Evolutionary conservation across 1,140 invertebrate species (phyloP).

Genomic region (Heliothis subflexa): DNA sequence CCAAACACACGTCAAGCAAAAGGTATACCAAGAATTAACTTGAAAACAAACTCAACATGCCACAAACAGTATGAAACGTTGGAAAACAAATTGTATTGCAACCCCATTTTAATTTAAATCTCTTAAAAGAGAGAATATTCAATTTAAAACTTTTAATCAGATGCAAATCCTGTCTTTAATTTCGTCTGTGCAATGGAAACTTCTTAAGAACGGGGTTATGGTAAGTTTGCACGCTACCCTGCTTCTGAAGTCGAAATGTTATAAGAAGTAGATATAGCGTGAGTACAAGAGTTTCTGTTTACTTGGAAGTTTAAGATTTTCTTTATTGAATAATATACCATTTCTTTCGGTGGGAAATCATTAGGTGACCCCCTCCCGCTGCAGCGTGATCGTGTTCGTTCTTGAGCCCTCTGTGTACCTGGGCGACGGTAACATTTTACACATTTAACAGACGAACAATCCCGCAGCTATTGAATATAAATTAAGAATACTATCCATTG

Average conservation of each 20-base stretch:
- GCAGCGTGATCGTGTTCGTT: no score
- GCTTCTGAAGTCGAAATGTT: background rate
- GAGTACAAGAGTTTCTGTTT: no score
- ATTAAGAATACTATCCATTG: no score
- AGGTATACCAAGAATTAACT: background rate
- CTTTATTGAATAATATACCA: no score
- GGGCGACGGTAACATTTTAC: no score
- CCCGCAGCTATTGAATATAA: no score
- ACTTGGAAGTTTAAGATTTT: no score
- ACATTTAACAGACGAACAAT: no score
- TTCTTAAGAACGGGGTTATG: conserved; percentile 10
- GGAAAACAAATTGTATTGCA: conserved; percentile 26
- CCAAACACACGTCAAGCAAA: no score
- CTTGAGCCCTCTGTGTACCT: no score
- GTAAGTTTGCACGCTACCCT: conserved; percentile 4
- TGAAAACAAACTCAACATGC: background rate
- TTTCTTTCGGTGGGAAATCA: no score
- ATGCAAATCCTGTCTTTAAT: conserved; percentile 42
- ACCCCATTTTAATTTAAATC: conserved; percentile 18
- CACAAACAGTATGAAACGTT: conserved; percentile 3
- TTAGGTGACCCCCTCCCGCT: no score
- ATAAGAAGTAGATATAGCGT: background rate
- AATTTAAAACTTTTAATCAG: conserved; percentile 43
- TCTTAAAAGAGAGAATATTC: conserved; percentile 38
- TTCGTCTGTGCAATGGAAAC: conserved; percentile 28